Evolutionary conservation across 2,797 vertebrate genomes (phyloP), one percentile per base, ranked within the genome.

Genomic region (Odontamblyopus rebecca): DNA sequence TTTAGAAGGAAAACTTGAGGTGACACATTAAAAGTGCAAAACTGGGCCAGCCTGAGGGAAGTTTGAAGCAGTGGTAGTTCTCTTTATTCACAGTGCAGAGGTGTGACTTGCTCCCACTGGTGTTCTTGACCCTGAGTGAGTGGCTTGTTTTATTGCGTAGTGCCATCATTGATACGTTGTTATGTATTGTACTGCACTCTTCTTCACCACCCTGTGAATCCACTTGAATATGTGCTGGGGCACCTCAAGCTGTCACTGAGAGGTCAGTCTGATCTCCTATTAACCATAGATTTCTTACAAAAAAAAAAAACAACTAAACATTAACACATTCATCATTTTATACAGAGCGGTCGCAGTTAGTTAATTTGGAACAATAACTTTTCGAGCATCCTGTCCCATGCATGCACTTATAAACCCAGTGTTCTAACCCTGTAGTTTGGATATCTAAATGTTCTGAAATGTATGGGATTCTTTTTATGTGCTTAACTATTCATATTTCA

Each of bases 21-120:
- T 90, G 88, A 88, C 88, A 89, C 72, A 85, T 56, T 82, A 86
- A 86, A 90, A 86, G 68, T 85, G 44, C 72, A 30, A 88, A 93
- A 89, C 70, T 92, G 80, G 90, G 91, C 85, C 88, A 56, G 32
- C 78, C 64, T 30, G 64, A 30, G 19, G 6, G 26, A 67, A 53
- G 44, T 67, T 53, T n/a, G 51, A 71, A 81, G 75, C 50, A 75
- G 76, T 67, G 69, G 76, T 53, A 79, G 80, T 78, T 83, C 71
- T 62, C 82, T 84, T 81, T 85, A 76, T 86, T 85, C 78, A 64
- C 67, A 73, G 80, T 76, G 44, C 76, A 72, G 59, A 77, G 70
- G 78, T 74, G 69, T 74, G 54, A 66, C 67, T 11, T 16, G 8
- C 27, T 73, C 72, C 73, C 71, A 68, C 61, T 12, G 19, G 81